Evolutionary conservation across 1,140 invertebrate species (phyloP).

Genomic region (Ooceraea biroi): DNA sequence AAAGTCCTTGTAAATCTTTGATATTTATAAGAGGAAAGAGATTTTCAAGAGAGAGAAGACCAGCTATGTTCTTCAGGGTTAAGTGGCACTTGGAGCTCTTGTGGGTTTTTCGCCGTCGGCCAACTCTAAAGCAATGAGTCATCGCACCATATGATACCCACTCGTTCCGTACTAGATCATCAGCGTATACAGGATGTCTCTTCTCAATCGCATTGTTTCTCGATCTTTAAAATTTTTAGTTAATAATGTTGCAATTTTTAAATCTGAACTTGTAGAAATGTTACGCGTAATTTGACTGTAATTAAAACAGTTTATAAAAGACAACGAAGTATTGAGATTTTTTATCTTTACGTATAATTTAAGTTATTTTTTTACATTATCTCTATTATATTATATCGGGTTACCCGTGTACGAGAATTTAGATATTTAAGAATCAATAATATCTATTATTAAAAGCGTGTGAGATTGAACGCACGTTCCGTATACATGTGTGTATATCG

Average conservation of each 20-base stretch:
- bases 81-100: slow-evolving; percentile 25
- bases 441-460: background rate
- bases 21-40: slow-evolving; percentile 4
- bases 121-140: slow-evolving; percentile 35
- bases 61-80: background rate
- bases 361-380: slow-evolving; percentile 1
- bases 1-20: background rate
- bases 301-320: background rate
- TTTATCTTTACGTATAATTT: background rate
- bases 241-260: background rate
- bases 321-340: no score
- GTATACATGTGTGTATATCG: background rate
- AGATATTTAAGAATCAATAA: background rate
- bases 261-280: background rate
- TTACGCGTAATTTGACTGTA: background rate
- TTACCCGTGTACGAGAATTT: background rate
- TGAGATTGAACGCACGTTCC: background rate
- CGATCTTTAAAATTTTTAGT: no score
- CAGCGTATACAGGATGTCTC: slow-evolving; percentile 8
- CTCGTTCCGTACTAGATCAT: slow-evolving; percentile 22
- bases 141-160: slow-evolving; percentile 39
- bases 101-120: slow-evolving; percentile 42
- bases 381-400: background rate
- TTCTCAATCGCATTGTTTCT: slow-evolving; percentile 10
- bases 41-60: background rate